Evolutionary conservation across 2,888 invertebrate genomes (phyloP), one percentile per base, ranked within the genome.

Genomic region (Pachymerium ferrugineum): DNA sequence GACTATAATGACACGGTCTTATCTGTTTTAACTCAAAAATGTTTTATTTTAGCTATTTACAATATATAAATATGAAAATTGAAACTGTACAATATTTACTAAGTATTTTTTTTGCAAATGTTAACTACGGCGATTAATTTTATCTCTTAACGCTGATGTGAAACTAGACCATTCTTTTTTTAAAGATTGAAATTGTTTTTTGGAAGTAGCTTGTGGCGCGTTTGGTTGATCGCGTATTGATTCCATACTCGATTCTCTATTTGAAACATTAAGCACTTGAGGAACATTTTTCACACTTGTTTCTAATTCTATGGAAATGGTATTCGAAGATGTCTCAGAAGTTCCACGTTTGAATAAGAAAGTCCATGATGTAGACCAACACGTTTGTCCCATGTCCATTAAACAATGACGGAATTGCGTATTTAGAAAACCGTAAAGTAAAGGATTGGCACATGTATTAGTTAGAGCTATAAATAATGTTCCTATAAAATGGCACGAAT

Each of bases 341-440:
- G 38, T 3, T 38, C n/a, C 12, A 38, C 38, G 12, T 4, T 38
- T 38, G 16, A 12, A 6, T 6, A 38, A 14, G 16, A 4, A 38
- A 3, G n/a, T 3, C 6, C 38, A 38, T 16, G 38, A 38, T 38
- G 12, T 38, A 3, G 16, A 14, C 38, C 38, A 38, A 12, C 38
- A 38, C 38, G 38, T n/a, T 38, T 38, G 38, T 38, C 38, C 38
- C 38, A 38, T 38, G 38, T 38, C 38, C n/a, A 14, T n/a, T 67
- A 67, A 28, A 67, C 71, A 38, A 10, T 6, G 16, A 28, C 71
- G 71, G 25, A 74, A 72, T 47, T 72, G 72, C 2, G 47, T 42
- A 28, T 74, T 74, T 29, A 72, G 72, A 14, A 74, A 38, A 1
- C 74, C 74, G 22, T 72, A 74, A 28, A 74, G 35, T 19, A 74